Percentiles rank a stretch among this genome's conserved stretches.
Conservation (phyloP, 2,113 vertebrate species). For the Burhinus bistriatus region DNA sequence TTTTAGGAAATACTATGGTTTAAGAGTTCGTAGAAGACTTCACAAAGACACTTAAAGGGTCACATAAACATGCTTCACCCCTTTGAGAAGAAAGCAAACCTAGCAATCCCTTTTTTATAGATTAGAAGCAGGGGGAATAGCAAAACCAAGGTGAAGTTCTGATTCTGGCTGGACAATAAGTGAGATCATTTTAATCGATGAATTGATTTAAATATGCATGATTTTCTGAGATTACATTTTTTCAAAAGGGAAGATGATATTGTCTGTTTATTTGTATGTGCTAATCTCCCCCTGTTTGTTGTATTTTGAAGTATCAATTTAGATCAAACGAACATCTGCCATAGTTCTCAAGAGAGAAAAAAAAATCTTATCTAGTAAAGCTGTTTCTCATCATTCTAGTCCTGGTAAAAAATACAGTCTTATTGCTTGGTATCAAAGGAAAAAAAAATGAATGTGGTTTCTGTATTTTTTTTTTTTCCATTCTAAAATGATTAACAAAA, state of each 20-base stretch:
- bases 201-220: background rate
- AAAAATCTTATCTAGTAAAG: background rate
- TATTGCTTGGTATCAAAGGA: accelerated
- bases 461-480: background rate
- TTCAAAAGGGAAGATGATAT: background rate
- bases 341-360: background rate
- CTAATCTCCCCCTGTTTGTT: accelerated
- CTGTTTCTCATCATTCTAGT: background rate
- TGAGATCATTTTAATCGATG: background rate
- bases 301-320: background rate
- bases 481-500: background rate
- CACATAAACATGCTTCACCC: background rate
- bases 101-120: background rate
- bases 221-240: background rate
- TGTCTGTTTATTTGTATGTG: background rate
- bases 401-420: background rate
- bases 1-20: background rate
- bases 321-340: background rate
- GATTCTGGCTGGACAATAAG: background rate
- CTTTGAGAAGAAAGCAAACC: background rate
- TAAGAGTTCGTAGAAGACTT: background rate
- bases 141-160: background rate
- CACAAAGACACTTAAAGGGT: background rate
- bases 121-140: accelerated
- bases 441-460: background rate